Evolutionary conservation across 2,113 vertebrate genomes (phyloP).

Genomic region (Perognathus longimembris): DNA sequence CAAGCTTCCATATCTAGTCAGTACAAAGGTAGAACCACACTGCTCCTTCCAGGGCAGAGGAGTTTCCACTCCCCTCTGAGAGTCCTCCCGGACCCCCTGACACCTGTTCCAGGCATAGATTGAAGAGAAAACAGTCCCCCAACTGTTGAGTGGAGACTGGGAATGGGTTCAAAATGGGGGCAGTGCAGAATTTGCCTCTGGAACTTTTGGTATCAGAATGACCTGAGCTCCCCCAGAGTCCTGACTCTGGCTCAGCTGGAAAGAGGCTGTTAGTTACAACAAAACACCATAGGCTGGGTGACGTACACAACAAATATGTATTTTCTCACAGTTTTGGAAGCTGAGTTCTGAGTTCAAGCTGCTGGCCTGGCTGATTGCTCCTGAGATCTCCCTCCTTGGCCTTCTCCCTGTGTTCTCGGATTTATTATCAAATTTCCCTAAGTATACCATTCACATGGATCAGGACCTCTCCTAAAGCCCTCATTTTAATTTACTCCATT

Average conservation of each 20-base stretch:
- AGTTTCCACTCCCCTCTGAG: neutral
- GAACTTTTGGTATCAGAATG: neutral
- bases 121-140: neutral
- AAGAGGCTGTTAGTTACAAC: neutral
- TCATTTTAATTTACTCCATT: neutral
- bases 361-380: neutral
- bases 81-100: neutral
- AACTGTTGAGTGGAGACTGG: neutral
- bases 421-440: neutral
- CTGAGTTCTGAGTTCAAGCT: neutral
- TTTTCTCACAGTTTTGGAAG: neutral
- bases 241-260: neutral
- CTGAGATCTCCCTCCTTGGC: neutral
- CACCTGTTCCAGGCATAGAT: no score
- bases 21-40: rapidly evolving
- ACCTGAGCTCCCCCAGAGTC: neutral
- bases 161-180: neutral
- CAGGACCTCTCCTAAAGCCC: neutral
- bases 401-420: neutral
- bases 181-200: rapidly evolving
- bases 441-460: neutral
- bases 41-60: rapidly evolving
- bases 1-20: no score
- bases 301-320: neutral
- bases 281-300: neutral